Base-by-base conservation (phyloP, 2,113 vertebrate species). In the Hystrix brachyura region DNA sequence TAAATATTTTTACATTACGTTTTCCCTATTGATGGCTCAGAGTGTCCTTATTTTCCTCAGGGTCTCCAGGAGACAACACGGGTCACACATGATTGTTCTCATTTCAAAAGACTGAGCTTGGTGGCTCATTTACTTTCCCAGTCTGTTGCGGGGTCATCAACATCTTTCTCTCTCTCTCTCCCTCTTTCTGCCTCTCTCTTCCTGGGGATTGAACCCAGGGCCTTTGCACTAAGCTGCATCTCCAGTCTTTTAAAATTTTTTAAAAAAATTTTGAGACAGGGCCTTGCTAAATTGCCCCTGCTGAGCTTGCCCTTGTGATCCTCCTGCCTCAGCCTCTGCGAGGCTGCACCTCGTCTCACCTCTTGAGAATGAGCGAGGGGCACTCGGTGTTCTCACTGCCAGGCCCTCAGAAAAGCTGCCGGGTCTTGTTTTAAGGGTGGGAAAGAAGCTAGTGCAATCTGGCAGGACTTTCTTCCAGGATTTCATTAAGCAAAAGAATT, bases 401-500 rank as follows among this genome's bases (percentile, higher is more conserved):
- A 53, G 83, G 27, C 2, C 29, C 21, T 55, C 59, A 34, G 79
- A 23, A 8, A 84, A 82, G 25, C 14, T 81, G 32, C 25, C 87
- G 64, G 48, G 27, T 53, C 60, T 89, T 96, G 6, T 80, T 81
- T 85, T 59, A 78, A 86, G 38, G 43, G 57, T 62, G 27, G 5
- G 67, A 51, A 83, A 83, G 51, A 89, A 72, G 53, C 23, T 82
- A 53, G n/a, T 76, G 2, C 32, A 15, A 48, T 38, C 32, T 51
- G 59, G 53, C 38, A 25, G 19, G 19, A 34, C 57, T 92, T 83
- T 88, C 32, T 84, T 67, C 27, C 27, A 59, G 38, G 65, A 65
- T 29, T 59, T 94, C 65, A 76, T 74, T 62, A 90, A 71, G 69
- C 67, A 84, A 14, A 95, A 90, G 7, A 48, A 27, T 59, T 67